Evolutionary conservation across 2,888 invertebrate species (phyloP).

Genomic region (Altica lythri): DNA sequence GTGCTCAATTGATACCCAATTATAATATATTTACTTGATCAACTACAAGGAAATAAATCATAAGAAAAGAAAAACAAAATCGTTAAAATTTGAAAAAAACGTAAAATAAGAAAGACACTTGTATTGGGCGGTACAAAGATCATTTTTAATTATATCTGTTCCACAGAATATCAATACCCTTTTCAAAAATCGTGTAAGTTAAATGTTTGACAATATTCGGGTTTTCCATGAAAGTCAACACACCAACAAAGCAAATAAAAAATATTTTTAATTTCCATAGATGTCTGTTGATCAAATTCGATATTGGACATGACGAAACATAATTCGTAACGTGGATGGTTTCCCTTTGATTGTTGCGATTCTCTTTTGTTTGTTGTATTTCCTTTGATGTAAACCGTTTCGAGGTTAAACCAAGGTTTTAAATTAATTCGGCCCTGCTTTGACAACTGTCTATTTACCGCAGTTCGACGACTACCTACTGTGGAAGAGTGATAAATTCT

Average conservation of each 20-base stretch:
- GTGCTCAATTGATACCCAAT: no score
- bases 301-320: neutral
- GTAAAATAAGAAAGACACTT: no score
- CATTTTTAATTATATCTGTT: no score
- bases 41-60: no score
- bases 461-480: neutral
- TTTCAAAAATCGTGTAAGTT: no score
- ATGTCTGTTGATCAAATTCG: neutral
- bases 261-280: neutral
- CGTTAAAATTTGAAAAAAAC: no score
- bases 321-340: neutral
- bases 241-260: neutral
- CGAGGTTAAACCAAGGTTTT: neutral
- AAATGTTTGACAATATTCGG: no score
- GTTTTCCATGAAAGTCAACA: no score
- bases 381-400: constrained; percentile 1
- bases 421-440: neutral
- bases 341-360: neutral
- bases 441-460: neutral
- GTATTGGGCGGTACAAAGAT: no score
- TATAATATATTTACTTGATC: no score
- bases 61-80: no score
- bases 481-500: neutral
- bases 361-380: neutral
- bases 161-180: no score